phyloP scores from a whole-genome alignment of 2,888 invertebrate species.

The Phorcus lineatus region DNA sequence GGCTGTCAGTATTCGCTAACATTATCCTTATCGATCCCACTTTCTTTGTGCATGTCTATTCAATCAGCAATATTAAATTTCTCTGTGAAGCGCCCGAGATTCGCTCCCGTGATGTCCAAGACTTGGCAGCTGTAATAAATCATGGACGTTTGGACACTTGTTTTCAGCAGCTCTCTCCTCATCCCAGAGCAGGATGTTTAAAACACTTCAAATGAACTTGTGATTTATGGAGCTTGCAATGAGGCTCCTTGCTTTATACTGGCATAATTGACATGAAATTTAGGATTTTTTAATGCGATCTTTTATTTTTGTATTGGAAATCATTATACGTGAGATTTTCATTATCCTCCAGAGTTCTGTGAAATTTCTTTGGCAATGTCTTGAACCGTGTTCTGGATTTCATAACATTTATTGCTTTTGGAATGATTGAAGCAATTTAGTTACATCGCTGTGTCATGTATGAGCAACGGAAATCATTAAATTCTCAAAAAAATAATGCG shows the following conservation, averaged over 20 bases:
- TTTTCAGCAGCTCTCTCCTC: neutral
- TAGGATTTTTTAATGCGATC: too few species aligned
- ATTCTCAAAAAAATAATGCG: too few species aligned
- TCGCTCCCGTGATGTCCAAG: neutral
- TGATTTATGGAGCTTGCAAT: neutral
- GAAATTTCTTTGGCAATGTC: too few species aligned
- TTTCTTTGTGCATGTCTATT: constrained; percentile 6
- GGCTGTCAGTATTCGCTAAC: neutral
- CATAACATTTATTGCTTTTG: too few species aligned
- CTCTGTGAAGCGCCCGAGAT: neutral
- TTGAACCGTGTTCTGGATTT: too few species aligned
- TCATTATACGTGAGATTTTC: too few species aligned
- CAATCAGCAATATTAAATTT: constrained; percentile 14
- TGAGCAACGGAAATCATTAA: too few species aligned
- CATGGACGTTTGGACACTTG: neutral
- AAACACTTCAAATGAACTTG: neutral
- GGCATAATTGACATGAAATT: too few species aligned
- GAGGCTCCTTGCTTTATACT: neutral
- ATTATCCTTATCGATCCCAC: neutral
- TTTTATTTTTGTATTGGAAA: too few species aligned
- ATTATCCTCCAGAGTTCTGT: too few species aligned
- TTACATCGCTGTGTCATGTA: too few species aligned
- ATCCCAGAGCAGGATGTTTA: neutral
- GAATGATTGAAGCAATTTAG: too few species aligned
- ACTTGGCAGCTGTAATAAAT: neutral